Conservation (phyloP, 2,797 vertebrate species). For the Pterois miles region DNA sequence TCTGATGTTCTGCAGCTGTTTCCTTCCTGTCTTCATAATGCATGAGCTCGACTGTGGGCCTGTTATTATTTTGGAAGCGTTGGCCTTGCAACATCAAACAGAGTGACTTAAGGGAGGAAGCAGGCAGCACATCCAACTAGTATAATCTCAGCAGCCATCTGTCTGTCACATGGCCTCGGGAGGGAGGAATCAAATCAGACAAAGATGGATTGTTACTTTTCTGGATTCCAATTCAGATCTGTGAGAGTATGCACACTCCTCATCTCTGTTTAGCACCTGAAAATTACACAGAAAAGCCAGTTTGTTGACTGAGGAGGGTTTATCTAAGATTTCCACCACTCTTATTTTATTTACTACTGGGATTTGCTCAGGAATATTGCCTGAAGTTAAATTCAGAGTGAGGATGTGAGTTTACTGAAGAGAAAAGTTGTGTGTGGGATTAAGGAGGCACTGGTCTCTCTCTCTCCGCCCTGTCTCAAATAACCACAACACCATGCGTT, state of each 20-base stretch:
- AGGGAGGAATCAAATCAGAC: constrained; percentile 62
- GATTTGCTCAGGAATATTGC: constrained; percentile 25
- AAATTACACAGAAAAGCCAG: constrained; percentile 34
- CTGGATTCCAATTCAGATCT: constrained; percentile 52
- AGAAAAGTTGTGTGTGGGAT: constrained; percentile 53
- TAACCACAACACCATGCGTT: constrained; percentile 38
- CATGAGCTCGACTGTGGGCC: constrained; percentile 52
- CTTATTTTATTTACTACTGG: constrained; percentile 27
- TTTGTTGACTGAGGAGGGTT: constrained; percentile 44
- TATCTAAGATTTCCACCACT: constrained; percentile 27
- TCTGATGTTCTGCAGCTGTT: constrained; percentile 65
- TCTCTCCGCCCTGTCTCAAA: constrained; percentile 35
- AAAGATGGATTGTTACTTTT: constrained; percentile 65
- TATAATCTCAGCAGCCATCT: constrained; percentile 73
- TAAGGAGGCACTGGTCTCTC: constrained; percentile 32
- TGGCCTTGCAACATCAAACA: constrained; percentile 77
- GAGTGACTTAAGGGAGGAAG: constrained; percentile 66
- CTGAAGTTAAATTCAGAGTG: constrained; percentile 32
- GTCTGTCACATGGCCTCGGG: constrained; percentile 68
- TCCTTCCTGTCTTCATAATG: constrained; percentile 67
- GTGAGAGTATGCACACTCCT: constrained; percentile 1
- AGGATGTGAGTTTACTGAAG: constrained; percentile 46
- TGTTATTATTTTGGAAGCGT: constrained; percentile 74
- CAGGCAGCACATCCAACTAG: constrained; percentile 65
- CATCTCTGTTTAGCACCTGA: constrained; percentile 48